phyloP scores from a whole-genome alignment of 2,113 vertebrate species.

The Siniperca chuatsi region DNA sequence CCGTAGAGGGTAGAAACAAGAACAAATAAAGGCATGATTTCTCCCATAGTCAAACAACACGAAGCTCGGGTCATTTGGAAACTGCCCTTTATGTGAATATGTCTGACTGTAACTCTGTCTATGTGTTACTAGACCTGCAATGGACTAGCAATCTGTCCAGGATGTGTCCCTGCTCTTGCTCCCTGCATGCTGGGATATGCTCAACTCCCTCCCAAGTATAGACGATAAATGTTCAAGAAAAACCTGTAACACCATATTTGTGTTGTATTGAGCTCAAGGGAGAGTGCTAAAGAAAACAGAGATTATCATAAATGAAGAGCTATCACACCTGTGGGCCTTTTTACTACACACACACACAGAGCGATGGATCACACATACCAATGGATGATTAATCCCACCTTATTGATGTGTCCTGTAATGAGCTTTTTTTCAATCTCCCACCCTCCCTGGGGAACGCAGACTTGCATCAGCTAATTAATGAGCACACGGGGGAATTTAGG shows the following conservation, averaged over 20 bases:
- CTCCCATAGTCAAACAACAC: background rate
- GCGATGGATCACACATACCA: conserved; percentile 11
- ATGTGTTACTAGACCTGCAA: background rate
- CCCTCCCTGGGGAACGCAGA: conserved; percentile 36
- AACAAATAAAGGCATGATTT: background rate
- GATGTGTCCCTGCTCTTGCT: background rate
- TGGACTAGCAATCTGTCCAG: background rate
- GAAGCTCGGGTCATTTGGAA: background rate
- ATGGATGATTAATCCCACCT: conserved; percentile 54
- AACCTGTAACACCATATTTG: background rate
- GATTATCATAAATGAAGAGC: conserved; percentile 30
- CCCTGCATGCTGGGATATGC: background rate
- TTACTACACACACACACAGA: conserved; percentile 3
- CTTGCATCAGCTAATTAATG: conserved; percentile 74
- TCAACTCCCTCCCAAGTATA: background rate
- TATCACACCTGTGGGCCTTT: conserved; percentile 31
- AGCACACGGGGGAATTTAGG: conserved; percentile 65
- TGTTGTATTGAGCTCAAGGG: background rate
- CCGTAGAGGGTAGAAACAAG: background rate
- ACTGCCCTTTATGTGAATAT: background rate
- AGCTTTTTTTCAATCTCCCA: conserved; percentile 56
- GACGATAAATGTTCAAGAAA: background rate
- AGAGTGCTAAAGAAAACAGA: conserved; percentile 3
- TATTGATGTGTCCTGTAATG: conserved; percentile 69
- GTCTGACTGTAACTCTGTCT: background rate